These are phyloP conservation scores for Amiota minor DNA, from an alignment of 2,888 invertebrate species.

Conservation along the genomic window DNA sequence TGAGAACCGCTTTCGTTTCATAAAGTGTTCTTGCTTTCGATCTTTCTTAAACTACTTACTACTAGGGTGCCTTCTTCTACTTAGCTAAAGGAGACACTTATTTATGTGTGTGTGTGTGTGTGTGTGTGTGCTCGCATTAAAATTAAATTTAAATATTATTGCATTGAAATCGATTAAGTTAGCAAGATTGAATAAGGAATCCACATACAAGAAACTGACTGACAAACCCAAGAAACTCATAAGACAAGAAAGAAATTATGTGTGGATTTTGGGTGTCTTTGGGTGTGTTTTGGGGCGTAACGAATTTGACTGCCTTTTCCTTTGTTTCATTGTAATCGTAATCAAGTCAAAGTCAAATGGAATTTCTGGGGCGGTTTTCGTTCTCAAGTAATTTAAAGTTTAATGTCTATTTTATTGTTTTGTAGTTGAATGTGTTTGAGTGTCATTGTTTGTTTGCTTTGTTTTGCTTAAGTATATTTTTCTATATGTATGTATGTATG, in stretches of 20 bases:
- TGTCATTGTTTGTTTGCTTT: conserved; percentile 2
- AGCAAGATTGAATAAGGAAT: neutral
- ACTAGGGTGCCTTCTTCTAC: neutral
- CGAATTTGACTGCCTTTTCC: too few species aligned
- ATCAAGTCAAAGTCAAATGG: neutral
- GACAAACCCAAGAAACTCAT: neutral
- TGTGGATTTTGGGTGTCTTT: neutral
- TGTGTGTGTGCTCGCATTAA: conserved; percentile 66
- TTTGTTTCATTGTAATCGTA: neutral
- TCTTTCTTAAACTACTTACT: neutral
- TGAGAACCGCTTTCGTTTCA: neutral
- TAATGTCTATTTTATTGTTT: conserved; percentile 61
- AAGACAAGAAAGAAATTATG: neutral
- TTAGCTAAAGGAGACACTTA: neutral
- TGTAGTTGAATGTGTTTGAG: conserved; percentile 25
- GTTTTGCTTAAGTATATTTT: neutral
- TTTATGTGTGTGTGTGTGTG: neutral
- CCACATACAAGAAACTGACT: neutral
- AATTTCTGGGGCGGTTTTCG: neutral
- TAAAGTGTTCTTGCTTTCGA: neutral
- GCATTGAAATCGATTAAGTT: conserved; percentile 65
- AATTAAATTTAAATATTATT: conserved; percentile 71
- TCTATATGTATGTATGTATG: too few species aligned
- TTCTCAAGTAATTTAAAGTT: conserved; percentile 55
- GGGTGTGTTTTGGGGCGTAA: neutral